Percentiles rank a stretch among this genome's conserved stretches.
phyloP scores from a whole-genome alignment of 2,113 vertebrate genomes.

The Terrapene triunguis region DNA sequence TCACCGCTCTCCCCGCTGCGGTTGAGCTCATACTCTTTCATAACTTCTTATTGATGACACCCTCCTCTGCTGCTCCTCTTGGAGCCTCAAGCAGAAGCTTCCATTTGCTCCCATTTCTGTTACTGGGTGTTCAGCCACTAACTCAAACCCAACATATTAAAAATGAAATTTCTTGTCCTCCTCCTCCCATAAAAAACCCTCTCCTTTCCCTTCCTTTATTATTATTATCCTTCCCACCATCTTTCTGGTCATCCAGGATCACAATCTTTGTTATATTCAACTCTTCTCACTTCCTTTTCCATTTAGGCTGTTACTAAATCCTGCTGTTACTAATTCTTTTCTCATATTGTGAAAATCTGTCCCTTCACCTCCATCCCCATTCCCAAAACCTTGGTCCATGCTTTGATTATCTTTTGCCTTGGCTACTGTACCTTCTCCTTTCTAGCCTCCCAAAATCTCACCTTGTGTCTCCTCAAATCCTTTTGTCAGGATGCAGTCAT shows the following conservation, averaged over 20 bases:
- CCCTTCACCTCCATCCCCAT: too few species aligned
- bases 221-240: not conserved
- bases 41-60: not conserved
- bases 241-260: not conserved
- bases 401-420: not conserved
- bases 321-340: not conserved
- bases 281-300: not conserved
- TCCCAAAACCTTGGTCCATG: too few species aligned
- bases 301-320: not conserved
- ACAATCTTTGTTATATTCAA: not conserved
- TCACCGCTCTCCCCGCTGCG: not conserved
- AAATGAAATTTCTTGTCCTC: not conserved
- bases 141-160: not conserved
- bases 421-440: not conserved
- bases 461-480: not conserved
- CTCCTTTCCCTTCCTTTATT: not conserved
- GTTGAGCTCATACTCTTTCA: not conserved
- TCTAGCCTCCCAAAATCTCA: not conserved
- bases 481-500: not conserved
- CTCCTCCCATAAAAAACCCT: not conserved
- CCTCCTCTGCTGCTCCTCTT: not conserved
- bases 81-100: too few species aligned
- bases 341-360: too few species aligned
- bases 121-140: not conserved
- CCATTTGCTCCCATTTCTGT: not conserved